Conservation (phyloP, 2,888 invertebrate genomes). For the Eulithis testata region DNA sequence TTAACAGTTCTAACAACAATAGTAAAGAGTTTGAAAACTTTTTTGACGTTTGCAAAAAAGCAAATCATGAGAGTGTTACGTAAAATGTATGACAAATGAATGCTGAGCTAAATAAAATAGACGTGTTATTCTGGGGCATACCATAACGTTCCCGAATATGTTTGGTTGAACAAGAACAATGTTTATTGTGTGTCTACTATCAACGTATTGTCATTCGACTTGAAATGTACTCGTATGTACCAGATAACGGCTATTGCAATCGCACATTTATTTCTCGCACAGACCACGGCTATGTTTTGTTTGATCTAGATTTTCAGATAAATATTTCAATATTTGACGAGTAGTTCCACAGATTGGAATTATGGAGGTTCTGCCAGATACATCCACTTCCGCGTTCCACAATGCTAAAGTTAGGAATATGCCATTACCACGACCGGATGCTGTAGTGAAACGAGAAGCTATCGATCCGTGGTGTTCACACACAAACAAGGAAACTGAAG, state of each 20-base stretch:
- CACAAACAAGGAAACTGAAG: neutral
- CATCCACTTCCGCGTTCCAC: neutral
- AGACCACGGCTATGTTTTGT: no score
- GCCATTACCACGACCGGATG: neutral
- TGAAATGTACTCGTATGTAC: neutral
- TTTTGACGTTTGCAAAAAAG: no score
- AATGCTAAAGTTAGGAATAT: neutral
- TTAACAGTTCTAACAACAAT: no score
- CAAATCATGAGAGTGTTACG: neutral
- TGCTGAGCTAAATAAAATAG: neutral
- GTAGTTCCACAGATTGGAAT: no score
- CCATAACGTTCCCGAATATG: neutral
- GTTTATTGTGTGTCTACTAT: no score
- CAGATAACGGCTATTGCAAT: neutral
- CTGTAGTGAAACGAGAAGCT: neutral
- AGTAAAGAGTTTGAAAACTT: no score
- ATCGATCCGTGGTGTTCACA: neutral
- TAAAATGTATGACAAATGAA: neutral
- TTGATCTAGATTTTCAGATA: no score
- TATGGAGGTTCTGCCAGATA: neutral
- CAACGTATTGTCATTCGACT: no score
- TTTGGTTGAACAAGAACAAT: no score
- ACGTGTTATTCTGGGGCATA: neutral
- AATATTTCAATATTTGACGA: no score
- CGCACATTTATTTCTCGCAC: neutral